phyloP scores from a whole-genome alignment of 2,797 vertebrate genomes.

The Sparidentex hasta region DNA sequence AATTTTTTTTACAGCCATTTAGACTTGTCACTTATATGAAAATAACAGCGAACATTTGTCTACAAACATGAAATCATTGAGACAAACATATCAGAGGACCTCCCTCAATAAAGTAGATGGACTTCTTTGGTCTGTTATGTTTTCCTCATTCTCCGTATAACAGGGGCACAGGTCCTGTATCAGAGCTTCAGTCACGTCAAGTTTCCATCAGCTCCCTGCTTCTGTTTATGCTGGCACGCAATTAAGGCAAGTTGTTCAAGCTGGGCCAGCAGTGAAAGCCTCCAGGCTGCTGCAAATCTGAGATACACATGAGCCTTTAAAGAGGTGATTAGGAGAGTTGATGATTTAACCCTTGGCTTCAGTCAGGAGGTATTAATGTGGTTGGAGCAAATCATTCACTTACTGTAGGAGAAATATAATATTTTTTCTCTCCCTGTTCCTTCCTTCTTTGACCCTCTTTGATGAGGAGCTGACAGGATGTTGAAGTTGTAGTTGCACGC shows the following conservation, averaged over 20 bases:
- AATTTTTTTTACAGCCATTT: neutral
- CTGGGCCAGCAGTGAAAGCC: constrained; percentile 51
- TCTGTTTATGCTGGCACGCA: constrained; percentile 72
- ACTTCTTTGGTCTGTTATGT: constrained; percentile 15
- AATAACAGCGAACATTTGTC: constrained; percentile 2
- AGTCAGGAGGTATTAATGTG: constrained; percentile 44
- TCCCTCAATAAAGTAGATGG: constrained; percentile 24
- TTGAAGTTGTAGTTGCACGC: constrained; percentile 22
- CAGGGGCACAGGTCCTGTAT: constrained; percentile 44
- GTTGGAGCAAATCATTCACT: constrained; percentile 39
- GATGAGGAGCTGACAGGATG: constrained; percentile 19
- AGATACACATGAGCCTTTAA: constrained; percentile 58
- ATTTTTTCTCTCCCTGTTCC: neutral
- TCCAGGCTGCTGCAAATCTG: constrained; percentile 52
- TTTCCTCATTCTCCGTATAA: constrained; percentile 37
- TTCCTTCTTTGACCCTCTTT: neutral
- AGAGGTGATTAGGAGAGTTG: constrained; percentile 60
- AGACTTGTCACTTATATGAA: neutral
- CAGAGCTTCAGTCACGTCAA: constrained; percentile 47
- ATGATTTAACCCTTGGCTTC: constrained; percentile 68
- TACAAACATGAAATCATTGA: constrained; percentile 25
- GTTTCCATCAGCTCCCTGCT: constrained; percentile 64
- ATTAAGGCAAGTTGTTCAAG: constrained; percentile 62
- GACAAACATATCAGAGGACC: constrained; percentile 12
- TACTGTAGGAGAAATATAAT: constrained; percentile 11